Percentiles rank a stretch among this genome's conserved stretches.
These are phyloP conservation scores for Calidris pugnax DNA, from an alignment of 2,113 vertebrate genomes.

Conservation along the genomic window DNA sequence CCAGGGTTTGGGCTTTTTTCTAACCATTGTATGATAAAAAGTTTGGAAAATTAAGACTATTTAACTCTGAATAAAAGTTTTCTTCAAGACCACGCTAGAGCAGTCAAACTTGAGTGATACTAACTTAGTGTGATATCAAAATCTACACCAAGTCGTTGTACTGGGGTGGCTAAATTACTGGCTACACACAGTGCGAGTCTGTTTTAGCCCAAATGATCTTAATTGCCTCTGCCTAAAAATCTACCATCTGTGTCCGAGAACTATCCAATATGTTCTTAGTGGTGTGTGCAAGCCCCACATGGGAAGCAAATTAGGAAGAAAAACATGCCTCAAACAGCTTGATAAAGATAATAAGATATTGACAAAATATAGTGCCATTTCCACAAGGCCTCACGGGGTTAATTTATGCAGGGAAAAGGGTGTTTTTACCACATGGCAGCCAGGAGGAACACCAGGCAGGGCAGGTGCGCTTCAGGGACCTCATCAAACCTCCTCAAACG, in stretches of 20 bases:
- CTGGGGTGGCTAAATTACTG: background rate
- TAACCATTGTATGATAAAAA: background rate
- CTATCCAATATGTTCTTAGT: background rate
- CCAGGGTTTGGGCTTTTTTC: background rate
- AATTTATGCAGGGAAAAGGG: no score
- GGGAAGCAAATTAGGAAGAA: background rate
- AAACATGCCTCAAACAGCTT: background rate
- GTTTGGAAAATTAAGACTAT: background rate
- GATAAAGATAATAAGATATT: background rate
- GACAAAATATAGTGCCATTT: background rate
- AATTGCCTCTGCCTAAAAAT: background rate
- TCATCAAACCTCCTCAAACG: background rate
- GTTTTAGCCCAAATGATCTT: background rate
- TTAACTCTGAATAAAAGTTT: background rate
- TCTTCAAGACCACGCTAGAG: background rate
- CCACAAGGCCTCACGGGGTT: accelerated
- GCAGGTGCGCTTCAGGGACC: accelerated
- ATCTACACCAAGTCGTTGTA: background rate
- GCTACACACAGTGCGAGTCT: background rate
- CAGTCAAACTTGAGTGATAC: no score
- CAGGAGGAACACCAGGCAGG: accelerated
- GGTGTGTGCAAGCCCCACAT: background rate
- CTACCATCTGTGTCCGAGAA: background rate
- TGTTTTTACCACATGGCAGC: background rate
- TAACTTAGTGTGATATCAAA: accelerated